Percentiles rank a stretch among this genome's conserved stretches.
These are phyloP conservation scores for Drosophila colorata DNA, from an alignment of 2,888 invertebrate genomes.

Conservation along the genomic window DNA sequence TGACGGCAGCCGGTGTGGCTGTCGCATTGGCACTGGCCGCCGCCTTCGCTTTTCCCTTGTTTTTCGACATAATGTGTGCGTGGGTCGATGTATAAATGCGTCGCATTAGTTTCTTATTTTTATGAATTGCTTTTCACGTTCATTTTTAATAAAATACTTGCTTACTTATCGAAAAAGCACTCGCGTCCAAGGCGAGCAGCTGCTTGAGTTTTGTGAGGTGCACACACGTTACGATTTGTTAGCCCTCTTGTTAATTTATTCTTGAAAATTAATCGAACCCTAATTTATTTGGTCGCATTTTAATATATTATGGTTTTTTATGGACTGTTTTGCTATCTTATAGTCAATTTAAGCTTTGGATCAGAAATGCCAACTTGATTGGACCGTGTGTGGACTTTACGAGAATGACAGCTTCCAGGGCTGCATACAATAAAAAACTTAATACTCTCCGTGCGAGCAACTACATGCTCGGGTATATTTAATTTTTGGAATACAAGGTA, in stretches of 20 bases:
- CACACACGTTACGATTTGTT: conserved; percentile 24
- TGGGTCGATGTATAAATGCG: conserved; percentile 46
- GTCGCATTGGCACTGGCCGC: conserved; percentile 7
- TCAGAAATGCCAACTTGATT: not conserved
- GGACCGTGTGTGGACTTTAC: conserved; percentile 1
- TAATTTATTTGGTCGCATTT: too few relatives aligned
- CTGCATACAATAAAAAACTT: not conserved
- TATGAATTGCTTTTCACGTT: not conserved
- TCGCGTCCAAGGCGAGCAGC: conserved; percentile 24
- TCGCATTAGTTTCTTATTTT: conserved; percentile 49
- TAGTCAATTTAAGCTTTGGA: too few relatives aligned
- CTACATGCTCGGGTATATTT: not conserved
- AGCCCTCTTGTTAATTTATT: too few relatives aligned
- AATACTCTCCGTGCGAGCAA: not conserved
- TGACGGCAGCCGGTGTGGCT: conserved; percentile 9
- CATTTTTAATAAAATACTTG: conserved; percentile 8
- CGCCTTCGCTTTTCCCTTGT: conserved; percentile 67
- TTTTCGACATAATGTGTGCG: conserved; percentile 73
- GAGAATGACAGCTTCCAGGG: conserved; percentile 10
- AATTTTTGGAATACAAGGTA: not conserved
- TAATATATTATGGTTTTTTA: too few relatives aligned
- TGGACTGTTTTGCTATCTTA: too few relatives aligned
- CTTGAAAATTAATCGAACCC: too few relatives aligned
- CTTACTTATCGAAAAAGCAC: not conserved
- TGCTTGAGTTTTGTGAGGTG: conserved; percentile 19